A percentile compares a stretch with the other conserved stretches of the same genome.
Conservation (phyloP, 2,113 vertebrate species). For the Pachyramphus minor region DNA sequence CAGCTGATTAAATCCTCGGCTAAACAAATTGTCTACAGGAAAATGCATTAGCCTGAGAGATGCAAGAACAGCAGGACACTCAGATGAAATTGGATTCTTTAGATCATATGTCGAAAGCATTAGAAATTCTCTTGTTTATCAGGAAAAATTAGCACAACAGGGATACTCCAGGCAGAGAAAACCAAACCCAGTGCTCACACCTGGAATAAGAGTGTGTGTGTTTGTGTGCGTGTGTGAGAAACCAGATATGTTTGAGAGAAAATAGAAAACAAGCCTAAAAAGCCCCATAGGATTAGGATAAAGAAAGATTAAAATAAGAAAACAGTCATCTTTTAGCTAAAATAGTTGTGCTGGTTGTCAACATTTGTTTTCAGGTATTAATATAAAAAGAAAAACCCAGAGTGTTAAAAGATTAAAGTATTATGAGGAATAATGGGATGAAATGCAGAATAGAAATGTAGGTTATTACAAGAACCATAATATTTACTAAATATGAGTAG, state of each 20-base stretch:
- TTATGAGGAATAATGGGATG: not conserved
- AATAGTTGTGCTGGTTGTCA: not conserved
- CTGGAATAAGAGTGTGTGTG: not conserved
- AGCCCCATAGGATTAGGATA: not conserved
- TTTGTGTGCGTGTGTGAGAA: not conserved
- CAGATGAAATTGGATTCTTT: not conserved
- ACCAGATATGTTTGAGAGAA: not conserved
- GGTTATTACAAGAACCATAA: not conserved
- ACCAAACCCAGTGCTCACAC: not conserved
- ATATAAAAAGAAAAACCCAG: not conserved
- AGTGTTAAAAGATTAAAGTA: not conserved
- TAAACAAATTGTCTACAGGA: not conserved
- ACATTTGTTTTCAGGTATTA: not conserved
- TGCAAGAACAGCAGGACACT: not conserved
- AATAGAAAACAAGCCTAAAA: not conserved
- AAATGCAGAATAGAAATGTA: not conserved
- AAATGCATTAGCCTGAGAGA: not conserved
- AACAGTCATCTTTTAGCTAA: not conserved
- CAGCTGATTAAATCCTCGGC: constrained; percentile 9
- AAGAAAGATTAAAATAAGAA: not conserved
- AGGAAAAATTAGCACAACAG: not conserved
- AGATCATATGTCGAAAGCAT: not conserved
- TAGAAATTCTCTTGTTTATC: not conserved
- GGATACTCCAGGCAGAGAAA: not conserved
- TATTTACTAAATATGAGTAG: not conserved